Evolutionary conservation across 2,113 vertebrate genomes (phyloP).

Genomic region (Cheirogaleus medius): DNA sequence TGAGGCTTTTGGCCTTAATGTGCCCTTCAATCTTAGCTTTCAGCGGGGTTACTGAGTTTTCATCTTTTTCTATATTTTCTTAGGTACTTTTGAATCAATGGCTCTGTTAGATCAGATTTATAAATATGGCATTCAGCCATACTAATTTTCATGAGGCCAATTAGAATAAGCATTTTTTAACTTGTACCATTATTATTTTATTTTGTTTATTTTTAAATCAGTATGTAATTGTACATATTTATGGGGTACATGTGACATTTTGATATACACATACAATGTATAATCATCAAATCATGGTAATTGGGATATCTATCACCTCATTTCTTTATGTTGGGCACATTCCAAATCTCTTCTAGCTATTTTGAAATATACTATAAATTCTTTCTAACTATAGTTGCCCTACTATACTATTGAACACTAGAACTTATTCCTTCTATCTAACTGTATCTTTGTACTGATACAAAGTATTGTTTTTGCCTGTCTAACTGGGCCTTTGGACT

Average conservation of each 20-base stretch:
- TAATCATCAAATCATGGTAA: not conserved
- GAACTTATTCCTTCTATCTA: not conserved
- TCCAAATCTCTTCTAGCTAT: not conserved
- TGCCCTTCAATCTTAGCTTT: not conserved
- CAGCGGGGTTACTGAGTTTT: not conserved
- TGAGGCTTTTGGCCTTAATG: not conserved
- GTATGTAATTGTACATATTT: not conserved
- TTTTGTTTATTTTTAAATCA: not conserved
- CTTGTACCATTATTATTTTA: not conserved
- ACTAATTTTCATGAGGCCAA: not conserved
- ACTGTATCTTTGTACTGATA: not conserved
- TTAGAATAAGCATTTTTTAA: not conserved
- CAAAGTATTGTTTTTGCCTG: not conserved
- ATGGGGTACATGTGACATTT: not conserved
- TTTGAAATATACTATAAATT: not conserved
- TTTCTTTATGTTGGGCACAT: not conserved
- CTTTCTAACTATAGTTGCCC: not conserved
- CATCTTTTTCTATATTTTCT: not conserved
- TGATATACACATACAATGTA: not conserved
- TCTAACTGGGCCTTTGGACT: not conserved
- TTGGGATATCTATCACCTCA: not conserved
- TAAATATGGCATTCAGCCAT: not conserved
- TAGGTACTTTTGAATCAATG: not conserved
- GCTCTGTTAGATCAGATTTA: not conserved
- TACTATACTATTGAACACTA: not conserved